These are phyloP conservation scores for Alosa sapidissima DNA, from an alignment of 2,797 vertebrate genomes.

Conservation along the genomic window DNA sequence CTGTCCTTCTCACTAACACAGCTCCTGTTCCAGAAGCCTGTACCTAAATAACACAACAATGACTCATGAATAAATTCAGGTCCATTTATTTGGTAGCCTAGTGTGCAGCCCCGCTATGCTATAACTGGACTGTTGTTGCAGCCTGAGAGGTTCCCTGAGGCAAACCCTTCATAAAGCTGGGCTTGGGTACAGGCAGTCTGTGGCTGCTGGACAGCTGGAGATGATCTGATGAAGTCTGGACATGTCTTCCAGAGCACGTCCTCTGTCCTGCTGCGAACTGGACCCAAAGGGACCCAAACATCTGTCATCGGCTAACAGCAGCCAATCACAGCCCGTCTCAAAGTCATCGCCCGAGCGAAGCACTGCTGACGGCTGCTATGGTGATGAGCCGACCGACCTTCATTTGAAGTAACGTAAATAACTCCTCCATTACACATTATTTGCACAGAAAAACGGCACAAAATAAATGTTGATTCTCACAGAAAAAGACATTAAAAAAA, in stretches of 20 bases:
- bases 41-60: background rate
- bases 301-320: background rate
- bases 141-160: background rate
- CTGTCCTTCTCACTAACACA: background rate
- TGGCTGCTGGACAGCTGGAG: slow-evolving; percentile 15
- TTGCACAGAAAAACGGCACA: background rate
- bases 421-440: background rate
- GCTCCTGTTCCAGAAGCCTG: background rate
- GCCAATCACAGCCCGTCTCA: background rate
- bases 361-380: background rate
- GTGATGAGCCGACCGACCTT: background rate
- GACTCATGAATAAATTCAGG: background rate
- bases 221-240: background rate
- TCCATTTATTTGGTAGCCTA: background rate
- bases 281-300: background rate
- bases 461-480: background rate
- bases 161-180: background rate
- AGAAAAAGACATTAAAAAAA: background rate
- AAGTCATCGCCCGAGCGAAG: background rate
- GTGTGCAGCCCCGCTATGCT: background rate
- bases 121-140: background rate
- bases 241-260: slow-evolving; percentile 12
- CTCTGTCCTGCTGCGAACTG: background rate
- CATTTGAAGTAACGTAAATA: background rate
- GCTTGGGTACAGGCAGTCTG: background rate